Conservation (phyloP, 2,888 invertebrate species). For the Pachydiplax longipennis region DNA sequence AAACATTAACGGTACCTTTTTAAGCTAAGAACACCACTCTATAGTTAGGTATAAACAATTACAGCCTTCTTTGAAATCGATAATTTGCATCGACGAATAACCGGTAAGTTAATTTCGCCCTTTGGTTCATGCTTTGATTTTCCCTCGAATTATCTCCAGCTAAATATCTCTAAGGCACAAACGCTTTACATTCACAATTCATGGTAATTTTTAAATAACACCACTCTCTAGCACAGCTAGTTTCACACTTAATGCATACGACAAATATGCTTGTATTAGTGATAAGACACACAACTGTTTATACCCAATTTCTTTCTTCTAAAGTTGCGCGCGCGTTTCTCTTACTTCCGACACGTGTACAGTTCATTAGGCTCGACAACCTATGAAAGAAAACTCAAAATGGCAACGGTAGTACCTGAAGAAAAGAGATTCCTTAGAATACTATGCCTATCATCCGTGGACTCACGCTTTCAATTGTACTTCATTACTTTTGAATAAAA, state of each 20-base stretch:
- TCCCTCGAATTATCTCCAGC: not conserved
- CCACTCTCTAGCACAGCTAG: slow-evolving; percentile 32
- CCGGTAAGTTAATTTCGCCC: no score
- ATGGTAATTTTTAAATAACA: not conserved
- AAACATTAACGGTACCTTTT: no score
- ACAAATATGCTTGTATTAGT: slow-evolving; percentile 5
- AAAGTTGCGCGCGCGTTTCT: not conserved
- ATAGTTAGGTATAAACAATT: no score
- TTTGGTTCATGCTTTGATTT: not conserved
- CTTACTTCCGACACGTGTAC: not conserved
- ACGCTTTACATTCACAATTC: slow-evolving; percentile 30
- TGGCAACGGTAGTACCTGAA: not conserved
- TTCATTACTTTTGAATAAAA: not conserved
- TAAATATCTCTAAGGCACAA: slow-evolving; percentile 38
- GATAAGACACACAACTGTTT: slow-evolving; percentile 1
- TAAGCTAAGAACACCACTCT: no score
- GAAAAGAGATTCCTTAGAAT: not conserved
- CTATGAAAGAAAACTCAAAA: not conserved
- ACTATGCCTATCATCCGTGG: not conserved
- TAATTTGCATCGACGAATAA: no score
- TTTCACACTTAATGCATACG: slow-evolving; percentile 27
- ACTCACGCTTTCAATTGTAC: not conserved
- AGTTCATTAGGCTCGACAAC: not conserved
- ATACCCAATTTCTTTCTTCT: not conserved
- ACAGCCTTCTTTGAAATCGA: no score